A percentile compares a stretch with the other conserved stretches of the same genome.
These are phyloP conservation scores for Coluber constrictor DNA, from an alignment of 2,797 vertebrate genomes.

Conservation along the genomic window DNA sequence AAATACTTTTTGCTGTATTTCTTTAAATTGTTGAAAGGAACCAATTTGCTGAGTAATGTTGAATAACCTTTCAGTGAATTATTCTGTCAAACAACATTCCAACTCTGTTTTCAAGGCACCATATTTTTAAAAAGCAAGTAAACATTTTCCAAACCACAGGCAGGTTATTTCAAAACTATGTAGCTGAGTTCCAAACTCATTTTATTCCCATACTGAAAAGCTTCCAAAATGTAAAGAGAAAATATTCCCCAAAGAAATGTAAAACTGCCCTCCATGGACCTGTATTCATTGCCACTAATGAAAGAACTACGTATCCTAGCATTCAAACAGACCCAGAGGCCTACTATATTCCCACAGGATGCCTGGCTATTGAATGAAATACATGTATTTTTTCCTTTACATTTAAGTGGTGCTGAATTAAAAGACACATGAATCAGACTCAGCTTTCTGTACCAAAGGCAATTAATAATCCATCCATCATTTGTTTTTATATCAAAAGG, in stretches of 20 bases:
- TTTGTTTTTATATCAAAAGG: constrained; percentile 32
- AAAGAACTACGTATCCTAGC: not conserved
- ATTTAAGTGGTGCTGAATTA: constrained; percentile 32
- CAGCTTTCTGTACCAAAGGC: constrained; percentile 6
- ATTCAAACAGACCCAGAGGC: constrained; percentile 37
- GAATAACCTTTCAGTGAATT: not conserved
- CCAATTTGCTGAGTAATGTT: constrained; percentile 33
- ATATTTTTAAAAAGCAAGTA: not conserved
- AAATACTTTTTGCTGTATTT: not conserved
- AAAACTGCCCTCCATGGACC: not conserved
- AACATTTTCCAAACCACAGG: not conserved
- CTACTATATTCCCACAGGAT: constrained; percentile 8
- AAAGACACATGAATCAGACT: constrained; percentile 10
- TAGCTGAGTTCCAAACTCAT: not conserved
- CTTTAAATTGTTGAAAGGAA: not conserved
- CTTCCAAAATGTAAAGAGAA: not conserved
- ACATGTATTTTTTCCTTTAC: constrained; percentile 1
- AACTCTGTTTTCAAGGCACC: not conserved
- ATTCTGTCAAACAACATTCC: not conserved
- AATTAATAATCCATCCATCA: constrained; percentile 52
- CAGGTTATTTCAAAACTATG: not conserved
- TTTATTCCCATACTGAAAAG: not conserved
- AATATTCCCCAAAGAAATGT: not conserved
- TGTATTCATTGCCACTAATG: not conserved
- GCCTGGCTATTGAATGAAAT: constrained; percentile 26